phyloP scores from a whole-genome alignment of 2,113 vertebrate species.

The Barnardius zonarius region DNA sequence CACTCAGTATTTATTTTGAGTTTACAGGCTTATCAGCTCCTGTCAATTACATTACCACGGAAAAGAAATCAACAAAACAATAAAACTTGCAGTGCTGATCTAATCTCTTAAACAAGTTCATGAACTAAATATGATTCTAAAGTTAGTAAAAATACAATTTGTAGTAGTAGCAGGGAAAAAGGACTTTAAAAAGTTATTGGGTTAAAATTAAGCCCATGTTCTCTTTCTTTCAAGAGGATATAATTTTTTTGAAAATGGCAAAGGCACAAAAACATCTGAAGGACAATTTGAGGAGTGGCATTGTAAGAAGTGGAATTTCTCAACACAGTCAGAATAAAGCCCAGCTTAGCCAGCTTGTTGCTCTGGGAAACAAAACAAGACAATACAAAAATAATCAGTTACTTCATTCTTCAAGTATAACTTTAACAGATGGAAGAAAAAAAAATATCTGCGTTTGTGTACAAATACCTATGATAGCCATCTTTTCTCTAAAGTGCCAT shows the following conservation, averaged over 20 bases:
- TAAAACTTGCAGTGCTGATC: conserved; percentile 27
- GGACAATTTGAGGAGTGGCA: not conserved
- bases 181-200: not conserved
- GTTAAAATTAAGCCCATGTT: not conserved
- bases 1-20: conserved; percentile 18
- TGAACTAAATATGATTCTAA: conserved; percentile 20
- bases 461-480: not conserved
- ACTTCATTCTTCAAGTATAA: not conserved
- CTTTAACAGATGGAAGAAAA: not conserved
- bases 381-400: not conserved
- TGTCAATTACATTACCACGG: conserved; percentile 22
- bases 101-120: conserved; percentile 41
- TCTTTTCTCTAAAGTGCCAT: not conserved
- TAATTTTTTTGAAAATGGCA: conserved; percentile 1
- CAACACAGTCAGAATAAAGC: not conserved
- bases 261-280: not conserved
- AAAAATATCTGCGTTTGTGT: not conserved
- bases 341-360: not conserved
- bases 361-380: not conserved
- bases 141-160: conserved; percentile 20
- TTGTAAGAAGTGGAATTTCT: not conserved
- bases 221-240: not conserved
- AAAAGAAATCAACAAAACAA: conserved; percentile 33
- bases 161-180: not conserved
- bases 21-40: conserved; percentile 27